Percentiles rank a stretch among this genome's conserved stretches.
phyloP scores from a whole-genome alignment of 2,113 vertebrate genomes.

The Oryzias curvinotus region DNA sequence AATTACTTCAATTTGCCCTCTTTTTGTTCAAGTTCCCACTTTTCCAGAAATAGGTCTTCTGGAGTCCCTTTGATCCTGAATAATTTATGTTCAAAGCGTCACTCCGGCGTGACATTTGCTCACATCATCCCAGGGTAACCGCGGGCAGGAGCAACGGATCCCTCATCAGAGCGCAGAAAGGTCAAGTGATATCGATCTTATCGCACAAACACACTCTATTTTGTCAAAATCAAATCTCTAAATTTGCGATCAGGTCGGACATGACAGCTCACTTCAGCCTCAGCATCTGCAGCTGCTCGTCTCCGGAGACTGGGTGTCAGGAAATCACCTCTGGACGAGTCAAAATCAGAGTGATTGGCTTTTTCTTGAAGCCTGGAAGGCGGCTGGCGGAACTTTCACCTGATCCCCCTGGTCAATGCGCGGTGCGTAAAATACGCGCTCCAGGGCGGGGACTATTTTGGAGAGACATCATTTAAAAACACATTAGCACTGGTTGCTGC shows the following conservation, averaged over 20 bases:
- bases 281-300: neutral
- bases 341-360: neutral
- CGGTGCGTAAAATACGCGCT: slow-evolving; percentile 67
- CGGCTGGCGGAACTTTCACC: neutral
- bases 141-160: slow-evolving; percentile 45
- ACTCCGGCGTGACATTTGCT: slow-evolving; percentile 71
- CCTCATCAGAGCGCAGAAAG: slow-evolving; percentile 56
- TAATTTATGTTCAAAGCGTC: slow-evolving; percentile 54
- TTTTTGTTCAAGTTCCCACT: slow-evolving; percentile 4
- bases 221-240: slow-evolving; percentile 33
- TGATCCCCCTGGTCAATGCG: neutral
- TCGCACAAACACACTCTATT: slow-evolving; percentile 48
- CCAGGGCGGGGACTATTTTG: slow-evolving; percentile 51
- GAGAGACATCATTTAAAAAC: slow-evolving; percentile 32
- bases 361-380: neutral
- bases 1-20: neutral
- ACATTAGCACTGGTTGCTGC: slow-evolving; percentile 26
- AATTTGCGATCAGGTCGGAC: slow-evolving; percentile 16
- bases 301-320: neutral
- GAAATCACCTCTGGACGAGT: neutral
- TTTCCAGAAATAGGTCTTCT: slow-evolving; percentile 49
- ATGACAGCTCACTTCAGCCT: slow-evolving; percentile 5
- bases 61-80: slow-evolving; percentile 57
- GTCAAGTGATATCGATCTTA: slow-evolving; percentile 68
- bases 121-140: slow-evolving; percentile 51